phyloP scores from a whole-genome alignment of 37 sponge, comb jelly and placozoan species.

The Crambe crambe region DNA sequence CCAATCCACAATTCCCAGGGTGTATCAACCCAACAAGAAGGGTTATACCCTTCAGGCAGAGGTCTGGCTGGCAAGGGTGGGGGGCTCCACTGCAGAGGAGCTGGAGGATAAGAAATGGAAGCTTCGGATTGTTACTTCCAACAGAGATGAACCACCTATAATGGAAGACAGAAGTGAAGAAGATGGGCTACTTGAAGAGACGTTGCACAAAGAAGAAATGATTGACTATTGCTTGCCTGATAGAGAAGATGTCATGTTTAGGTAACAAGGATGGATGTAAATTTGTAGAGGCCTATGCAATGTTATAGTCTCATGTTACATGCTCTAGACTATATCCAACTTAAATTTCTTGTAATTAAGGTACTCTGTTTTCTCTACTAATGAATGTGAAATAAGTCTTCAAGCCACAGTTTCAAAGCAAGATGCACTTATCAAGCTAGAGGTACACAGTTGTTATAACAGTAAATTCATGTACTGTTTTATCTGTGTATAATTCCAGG shows the following conservation, averaged over 20 bases:
- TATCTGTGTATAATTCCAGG: conserved; percentile 43
- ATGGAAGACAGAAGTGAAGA: conserved; percentile 4
- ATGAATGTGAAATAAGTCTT: conserved; percentile 68
- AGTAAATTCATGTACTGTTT: neutral
- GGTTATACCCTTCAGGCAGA: conserved; percentile 86
- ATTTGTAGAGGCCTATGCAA: no score
- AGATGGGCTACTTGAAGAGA: conserved; percentile 5
- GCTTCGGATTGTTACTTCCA: conserved; percentile 50
- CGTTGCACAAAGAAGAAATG: conserved; percentile 59
- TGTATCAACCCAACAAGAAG: conserved; percentile 64
- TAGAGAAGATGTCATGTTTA: conserved; percentile 75
- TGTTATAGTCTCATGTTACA: no score
- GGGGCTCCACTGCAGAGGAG: conserved; percentile 7
- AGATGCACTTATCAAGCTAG: conserved; percentile 73
- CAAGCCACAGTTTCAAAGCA: conserved; percentile 84
- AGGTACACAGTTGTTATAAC: conserved; percentile 48
- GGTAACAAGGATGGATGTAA: conserved; percentile 26
- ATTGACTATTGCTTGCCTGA: conserved; percentile 90
- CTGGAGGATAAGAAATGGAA: conserved; percentile 43
- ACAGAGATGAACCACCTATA: conserved; percentile 27
- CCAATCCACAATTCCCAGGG: conserved; percentile 49
- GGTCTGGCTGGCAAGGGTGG: conserved; percentile 28
- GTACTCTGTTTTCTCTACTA: conserved; percentile 38
- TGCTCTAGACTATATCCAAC: no score
- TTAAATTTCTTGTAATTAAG: no score